phyloP scores from a whole-genome alignment of 92 coral and sea anemone species.

The Siderastrea radians region DNA sequence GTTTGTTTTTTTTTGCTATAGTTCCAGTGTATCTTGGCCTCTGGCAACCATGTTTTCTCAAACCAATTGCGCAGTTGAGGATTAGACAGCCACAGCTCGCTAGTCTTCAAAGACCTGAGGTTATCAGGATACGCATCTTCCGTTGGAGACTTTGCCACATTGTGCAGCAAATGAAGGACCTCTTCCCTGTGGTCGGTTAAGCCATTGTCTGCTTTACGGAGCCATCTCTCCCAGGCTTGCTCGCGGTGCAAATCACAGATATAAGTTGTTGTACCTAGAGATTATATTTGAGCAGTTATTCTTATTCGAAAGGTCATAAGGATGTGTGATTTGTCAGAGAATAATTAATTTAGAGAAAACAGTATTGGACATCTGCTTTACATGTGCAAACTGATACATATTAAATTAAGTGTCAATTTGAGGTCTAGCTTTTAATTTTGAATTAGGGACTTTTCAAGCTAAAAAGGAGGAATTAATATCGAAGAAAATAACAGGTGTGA shows the following conservation, averaged over 20 bases:
- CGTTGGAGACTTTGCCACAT: conserved; percentile 19
- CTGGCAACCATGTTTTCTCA: conserved; percentile 45
- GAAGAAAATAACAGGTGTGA: too few relatives aligned
- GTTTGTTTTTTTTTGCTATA: background rate
- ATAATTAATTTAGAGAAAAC: too few relatives aligned
- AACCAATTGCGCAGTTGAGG: conserved; percentile 35
- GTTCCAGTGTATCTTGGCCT: conserved; percentile 36
- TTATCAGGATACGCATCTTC: conserved; percentile 13
- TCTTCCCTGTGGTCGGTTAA: conserved; percentile 26
- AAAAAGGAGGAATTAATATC: too few relatives aligned
- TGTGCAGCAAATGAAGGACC: conserved; percentile 1
- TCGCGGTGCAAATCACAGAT: conserved; percentile 54
- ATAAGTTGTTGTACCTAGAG: conserved; percentile 33
- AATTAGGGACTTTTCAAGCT: too few relatives aligned
- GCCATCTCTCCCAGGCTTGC: conserved; percentile 54
- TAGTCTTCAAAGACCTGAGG: conserved; percentile 14
- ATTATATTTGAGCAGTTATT: too few relatives aligned
- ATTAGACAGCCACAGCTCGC: conserved; percentile 35
- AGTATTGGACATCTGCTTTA: too few relatives aligned
- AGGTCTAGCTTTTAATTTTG: too few relatives aligned
- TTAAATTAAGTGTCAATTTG: too few relatives aligned
- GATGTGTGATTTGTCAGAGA: too few relatives aligned
- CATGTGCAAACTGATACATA: too few relatives aligned
- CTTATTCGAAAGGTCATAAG: too few relatives aligned
- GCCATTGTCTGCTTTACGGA: conserved; percentile 50